These are phyloP conservation scores for Pheucticus melanocephalus DNA, from an alignment of 2,113 vertebrate species.

Conservation along the genomic window DNA sequence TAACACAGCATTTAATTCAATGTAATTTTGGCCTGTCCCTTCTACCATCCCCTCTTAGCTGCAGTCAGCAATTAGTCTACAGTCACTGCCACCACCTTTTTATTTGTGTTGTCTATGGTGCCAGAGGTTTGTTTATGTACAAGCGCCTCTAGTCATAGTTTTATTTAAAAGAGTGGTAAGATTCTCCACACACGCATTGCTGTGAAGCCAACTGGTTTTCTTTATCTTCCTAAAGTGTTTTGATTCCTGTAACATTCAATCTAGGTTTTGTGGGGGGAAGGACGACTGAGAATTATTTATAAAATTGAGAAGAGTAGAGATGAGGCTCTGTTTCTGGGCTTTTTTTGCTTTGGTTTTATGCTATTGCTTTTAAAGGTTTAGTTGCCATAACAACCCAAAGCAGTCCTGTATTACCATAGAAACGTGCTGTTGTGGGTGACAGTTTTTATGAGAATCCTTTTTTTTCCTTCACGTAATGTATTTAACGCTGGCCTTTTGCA, in stretches of 20 bases:
- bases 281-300: not conserved
- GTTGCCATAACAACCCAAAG: constrained; percentile 60
- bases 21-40: not conserved
- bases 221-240: not conserved
- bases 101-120: not conserved
- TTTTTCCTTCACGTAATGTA: not conserved
- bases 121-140: not conserved
- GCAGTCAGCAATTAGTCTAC: not conserved
- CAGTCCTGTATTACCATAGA: constrained; percentile 59
- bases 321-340: not conserved
- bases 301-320: not conserved
- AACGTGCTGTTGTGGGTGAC: constrained; percentile 37
- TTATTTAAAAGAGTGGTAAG: not conserved
- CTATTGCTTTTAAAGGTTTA: constrained; percentile 55
- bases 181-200: not conserved
- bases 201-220: not conserved
- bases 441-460: not conserved
- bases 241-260: not conserved
- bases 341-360: constrained; percentile 22
- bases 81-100: not conserved
- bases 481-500: constrained; percentile 10
- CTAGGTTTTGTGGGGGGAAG: not conserved
- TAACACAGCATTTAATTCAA: not conserved
- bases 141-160: not conserved
- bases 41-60: not conserved